phyloP scores from a whole-genome alignment of 2,888 invertebrate genomes.

The Apodemia duryi region DNA sequence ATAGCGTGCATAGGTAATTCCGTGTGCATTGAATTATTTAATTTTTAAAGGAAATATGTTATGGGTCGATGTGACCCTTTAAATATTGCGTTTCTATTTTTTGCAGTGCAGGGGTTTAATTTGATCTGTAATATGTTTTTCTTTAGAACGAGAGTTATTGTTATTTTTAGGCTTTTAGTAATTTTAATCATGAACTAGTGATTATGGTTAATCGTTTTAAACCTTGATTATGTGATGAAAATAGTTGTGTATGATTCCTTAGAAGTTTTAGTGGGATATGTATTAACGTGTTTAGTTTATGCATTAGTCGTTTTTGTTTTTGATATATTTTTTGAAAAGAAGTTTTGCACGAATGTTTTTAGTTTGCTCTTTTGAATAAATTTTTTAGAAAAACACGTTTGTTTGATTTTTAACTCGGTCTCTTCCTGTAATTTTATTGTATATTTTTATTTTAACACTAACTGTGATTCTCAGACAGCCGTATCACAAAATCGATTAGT shows the following conservation, averaged over 20 bases:
- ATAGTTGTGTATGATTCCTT: constrained; percentile 52
- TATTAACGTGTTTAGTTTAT: constrained; percentile 35
- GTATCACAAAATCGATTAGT: too few species aligned
- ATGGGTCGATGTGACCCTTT: not conserved
- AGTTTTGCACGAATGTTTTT: constrained; percentile 57
- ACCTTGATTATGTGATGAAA: constrained; percentile 64
- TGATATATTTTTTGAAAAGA: constrained; percentile 44
- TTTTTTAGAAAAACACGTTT: constrained; percentile 31
- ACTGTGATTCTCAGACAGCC: too few species aligned
- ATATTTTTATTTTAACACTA: too few species aligned
- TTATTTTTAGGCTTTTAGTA: constrained; percentile 36
- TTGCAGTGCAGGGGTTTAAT: constrained; percentile 43
- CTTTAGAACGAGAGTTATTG: constrained; percentile 32
- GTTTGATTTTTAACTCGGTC: constrained; percentile 30
- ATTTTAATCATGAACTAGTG: constrained; percentile 75
- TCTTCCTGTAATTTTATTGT: too few species aligned
- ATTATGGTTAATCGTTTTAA: constrained; percentile 64
- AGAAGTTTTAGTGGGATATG: constrained; percentile 36
- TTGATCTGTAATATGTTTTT: constrained; percentile 62
- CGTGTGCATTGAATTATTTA: constrained; percentile 13
- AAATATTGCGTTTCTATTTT: constrained; percentile 22
- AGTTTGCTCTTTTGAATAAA: constrained; percentile 66
- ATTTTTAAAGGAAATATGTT: not conserved
- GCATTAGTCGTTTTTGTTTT: constrained; percentile 41
- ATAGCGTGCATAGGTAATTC: constrained; percentile 38